Evolutionary conservation across 2,797 vertebrate species (phyloP), one percentile per base, ranked within the genome.

Genomic region (Pseudochaenichthys georgianus): DNA sequence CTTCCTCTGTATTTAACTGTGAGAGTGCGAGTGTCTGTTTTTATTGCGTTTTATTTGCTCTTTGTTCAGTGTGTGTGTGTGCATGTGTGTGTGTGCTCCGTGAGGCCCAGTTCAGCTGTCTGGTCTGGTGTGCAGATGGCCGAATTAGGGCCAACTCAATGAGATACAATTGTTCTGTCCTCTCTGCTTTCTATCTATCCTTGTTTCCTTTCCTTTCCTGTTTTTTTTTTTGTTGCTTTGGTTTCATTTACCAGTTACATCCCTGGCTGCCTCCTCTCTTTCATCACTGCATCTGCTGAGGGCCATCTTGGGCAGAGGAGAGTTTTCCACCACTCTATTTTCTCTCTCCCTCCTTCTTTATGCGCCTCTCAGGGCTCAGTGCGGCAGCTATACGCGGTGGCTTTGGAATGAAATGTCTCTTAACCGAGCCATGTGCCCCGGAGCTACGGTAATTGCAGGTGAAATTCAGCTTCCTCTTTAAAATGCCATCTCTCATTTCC

Each of bases 401-500:
- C 83, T 89, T 90, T 88, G 89, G 92, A 93, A 93, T 94, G 94
- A 95, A 94, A 93, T 93, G 93, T 95, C 93, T 95, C 92, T 94
- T 94, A 94, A 91, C 91, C 90, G 90, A 93, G 93, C 92, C 92
- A 85, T 90, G 89, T 94, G 93, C 92, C 94, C 95, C 80, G 89
- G 86, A 95, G 94, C 94, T 94, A 95, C 93, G 92, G 93, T 95
- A 95, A 95, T 95, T 95, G 94, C 94, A 95, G 95, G 95, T 95
- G 95, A 94, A 95, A 95, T 94, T 95, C 94, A 92, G 94, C 93
- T 93, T 95, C 94, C 93, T 95, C 93, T 95, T 95, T 95, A 95
- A 95, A 95, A 95, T 93, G 92, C 93, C 94, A 94, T 94, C 94
- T 95, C 93, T 95, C 93, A 95, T 95, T 95, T 95, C 93, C 94